Evolutionary conservation across 2,888 invertebrate species (phyloP).

Genomic region (Litoditis marina): DNA sequence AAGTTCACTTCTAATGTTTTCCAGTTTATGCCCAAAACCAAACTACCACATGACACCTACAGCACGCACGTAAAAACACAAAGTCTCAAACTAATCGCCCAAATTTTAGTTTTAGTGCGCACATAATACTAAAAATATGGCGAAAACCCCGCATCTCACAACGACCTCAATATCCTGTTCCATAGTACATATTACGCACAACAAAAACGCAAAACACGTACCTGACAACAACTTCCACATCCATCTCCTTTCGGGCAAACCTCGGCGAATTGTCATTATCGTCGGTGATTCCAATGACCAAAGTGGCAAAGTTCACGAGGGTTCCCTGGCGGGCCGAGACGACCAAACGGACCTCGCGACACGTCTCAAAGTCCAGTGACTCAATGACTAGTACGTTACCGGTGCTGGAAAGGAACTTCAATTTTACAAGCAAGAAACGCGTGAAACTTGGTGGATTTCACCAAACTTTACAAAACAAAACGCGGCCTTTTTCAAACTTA

Average conservation of each 20-base stretch:
- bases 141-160: too few relatives aligned
- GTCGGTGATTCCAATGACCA: constrained; percentile 62
- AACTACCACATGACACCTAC: too few relatives aligned
- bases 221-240: constrained; percentile 28
- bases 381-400: constrained; percentile 48
- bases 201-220: neutral
- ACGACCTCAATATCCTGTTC: too few relatives aligned
- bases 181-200: too few relatives aligned
- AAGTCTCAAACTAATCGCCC: too few relatives aligned
- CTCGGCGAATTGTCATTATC: constrained; percentile 64
- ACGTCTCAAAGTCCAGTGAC: constrained; percentile 37
- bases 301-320: constrained; percentile 29
- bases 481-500: neutral
- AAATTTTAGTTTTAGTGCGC: too few relatives aligned
- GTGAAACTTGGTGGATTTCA: neutral
- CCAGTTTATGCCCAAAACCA: too few relatives aligned
- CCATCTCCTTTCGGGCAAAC: constrained; percentile 52
- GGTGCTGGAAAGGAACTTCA: constrained; percentile 23
- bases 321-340: constrained; percentile 36
- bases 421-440: neutral
- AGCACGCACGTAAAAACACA: too few relatives aligned
- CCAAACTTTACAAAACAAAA: too few relatives aligned
- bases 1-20: too few relatives aligned
- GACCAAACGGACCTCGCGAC: constrained; percentile 23
- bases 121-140: too few relatives aligned